phyloP scores from a whole-genome alignment of 2,113 vertebrate genomes.

The Damaliscus lunatus region DNA sequence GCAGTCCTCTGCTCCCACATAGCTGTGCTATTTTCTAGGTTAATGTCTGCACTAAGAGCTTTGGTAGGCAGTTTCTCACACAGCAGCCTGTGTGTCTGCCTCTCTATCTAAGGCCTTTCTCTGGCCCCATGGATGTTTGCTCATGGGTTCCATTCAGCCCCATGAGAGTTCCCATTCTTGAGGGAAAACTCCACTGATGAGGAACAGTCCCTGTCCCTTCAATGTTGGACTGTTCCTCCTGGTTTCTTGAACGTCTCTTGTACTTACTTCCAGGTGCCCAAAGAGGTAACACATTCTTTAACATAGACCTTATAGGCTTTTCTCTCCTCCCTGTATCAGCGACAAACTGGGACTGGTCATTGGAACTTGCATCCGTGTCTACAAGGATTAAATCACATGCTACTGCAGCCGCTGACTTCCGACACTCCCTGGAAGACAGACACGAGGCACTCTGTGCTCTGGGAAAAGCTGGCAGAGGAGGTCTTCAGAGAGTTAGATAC shows the following conservation, averaged over 20 bases:
- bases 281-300: not conserved
- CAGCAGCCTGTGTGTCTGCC: not conserved
- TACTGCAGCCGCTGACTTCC: rapidly evolving
- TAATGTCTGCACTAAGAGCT: not conserved
- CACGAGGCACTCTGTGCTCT: not conserved
- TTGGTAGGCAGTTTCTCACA: not conserved
- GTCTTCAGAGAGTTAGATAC: not conserved
- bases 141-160: not conserved
- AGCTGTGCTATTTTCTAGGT: not conserved
- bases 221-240: not conserved
- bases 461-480: not conserved
- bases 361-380: not conserved
- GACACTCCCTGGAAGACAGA: not conserved
- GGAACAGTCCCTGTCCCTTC: not conserved
- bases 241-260: not conserved
- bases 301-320: not conserved
- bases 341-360: not conserved
- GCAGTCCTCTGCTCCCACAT: not conserved
- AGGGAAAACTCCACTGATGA: not conserved
- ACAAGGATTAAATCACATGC: not conserved
- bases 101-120: not conserved
- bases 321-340: not conserved
- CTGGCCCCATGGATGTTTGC: not conserved
- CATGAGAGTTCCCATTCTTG: not conserved
- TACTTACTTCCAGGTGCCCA: not conserved